A percentile compares a stretch with the other conserved stretches of the same genome.
These are phyloP conservation scores for Drosophila busckii DNA, from an alignment of 1,140 invertebrate genomes.

Conservation along the genomic window DNA sequence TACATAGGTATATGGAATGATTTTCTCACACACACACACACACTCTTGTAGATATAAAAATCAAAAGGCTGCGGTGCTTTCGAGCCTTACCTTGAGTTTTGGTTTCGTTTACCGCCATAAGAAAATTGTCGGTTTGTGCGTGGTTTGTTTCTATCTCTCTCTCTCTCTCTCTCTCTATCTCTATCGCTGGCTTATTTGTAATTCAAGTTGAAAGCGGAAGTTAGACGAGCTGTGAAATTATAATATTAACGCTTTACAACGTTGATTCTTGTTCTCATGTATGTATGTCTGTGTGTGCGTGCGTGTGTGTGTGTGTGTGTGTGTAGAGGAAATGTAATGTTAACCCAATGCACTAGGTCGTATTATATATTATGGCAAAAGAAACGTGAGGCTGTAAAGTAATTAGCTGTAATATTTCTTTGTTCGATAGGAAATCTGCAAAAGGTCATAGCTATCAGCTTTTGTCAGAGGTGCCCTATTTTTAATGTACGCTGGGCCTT, in stretches of 20 bases:
- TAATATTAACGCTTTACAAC: conserved; percentile 21
- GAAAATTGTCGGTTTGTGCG: conserved; percentile 50
- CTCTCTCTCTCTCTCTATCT: conserved; percentile 2
- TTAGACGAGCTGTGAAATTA: conserved; percentile 66
- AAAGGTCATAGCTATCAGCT: no score
- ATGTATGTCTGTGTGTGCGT: neutral
- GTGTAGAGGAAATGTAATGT: conserved; percentile 60
- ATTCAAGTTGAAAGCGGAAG: conserved; percentile 70
- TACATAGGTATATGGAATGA: conserved; percentile 57
- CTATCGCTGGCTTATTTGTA: conserved; percentile 48
- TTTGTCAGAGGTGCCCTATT: no score
- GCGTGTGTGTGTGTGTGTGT: conserved; percentile 25
- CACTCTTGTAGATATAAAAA: neutral
- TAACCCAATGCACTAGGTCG: conserved; percentile 44
- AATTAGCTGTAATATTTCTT: no score
- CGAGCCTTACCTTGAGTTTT: conserved; percentile 55
- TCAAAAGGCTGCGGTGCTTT: conserved; percentile 29
- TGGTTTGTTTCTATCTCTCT: conserved; percentile 11
- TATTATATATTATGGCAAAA: conserved; percentile 6
- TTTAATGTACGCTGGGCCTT: no score
- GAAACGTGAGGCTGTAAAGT: no score
- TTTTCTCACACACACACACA: conserved; percentile 28
- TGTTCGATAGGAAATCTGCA: no score
- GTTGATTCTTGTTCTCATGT: neutral
- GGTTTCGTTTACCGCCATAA: conserved; percentile 62